Evolutionary conservation across 2,113 vertebrate genomes (phyloP), one percentile per base, ranked within the genome.

Genomic region (Xenopus laevis): DNA sequence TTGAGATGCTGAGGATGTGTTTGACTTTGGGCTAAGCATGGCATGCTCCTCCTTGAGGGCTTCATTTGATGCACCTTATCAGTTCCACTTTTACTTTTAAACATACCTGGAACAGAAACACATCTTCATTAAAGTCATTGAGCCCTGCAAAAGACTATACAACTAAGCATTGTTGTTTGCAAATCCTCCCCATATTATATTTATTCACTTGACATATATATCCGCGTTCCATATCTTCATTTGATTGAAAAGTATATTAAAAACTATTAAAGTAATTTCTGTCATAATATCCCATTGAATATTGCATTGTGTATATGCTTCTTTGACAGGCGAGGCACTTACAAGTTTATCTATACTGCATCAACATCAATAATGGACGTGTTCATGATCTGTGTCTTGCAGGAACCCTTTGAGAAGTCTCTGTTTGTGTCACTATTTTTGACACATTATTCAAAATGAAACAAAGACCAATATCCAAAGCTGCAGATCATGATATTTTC

Each of bases 71-170:
- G 94, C 70, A 96, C 96, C 81, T 95, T 98, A 79, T 94, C 90
- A 52, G 95, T 96, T 82, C 97, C 96, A 21, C 95, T 99, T 88
- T 95, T 97, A 86, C 95, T 98, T 67, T 91, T 91, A 82, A 98
- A 96, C 96, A 99, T 97, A 78, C 96, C 97, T 99, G 83, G 47
- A 85, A 81, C n/a, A 82, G 27, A 0, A 27, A 27, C 23, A 77
- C 81, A 79, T 7, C 2, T 27, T 27, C 23, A 27, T 4, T 27
- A 27, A 27, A 27, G 23, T 27, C 23, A 27, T 27, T 4, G 4
- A 27, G 23, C 23, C 23, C 4, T 27, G 23, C 23, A 2, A 27
- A 27, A 27, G 8, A 40, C 33, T 40, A 40, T 40, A 40, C 33
- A 40, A 40, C 6, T 40, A 40, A 40, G 33, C 33, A 40, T 9